A percentile compares a stretch with the other conserved stretches of the same genome.
These are phyloP conservation scores for Corapipo altera DNA, from an alignment of 2,113 vertebrate species.

Conservation along the genomic window DNA sequence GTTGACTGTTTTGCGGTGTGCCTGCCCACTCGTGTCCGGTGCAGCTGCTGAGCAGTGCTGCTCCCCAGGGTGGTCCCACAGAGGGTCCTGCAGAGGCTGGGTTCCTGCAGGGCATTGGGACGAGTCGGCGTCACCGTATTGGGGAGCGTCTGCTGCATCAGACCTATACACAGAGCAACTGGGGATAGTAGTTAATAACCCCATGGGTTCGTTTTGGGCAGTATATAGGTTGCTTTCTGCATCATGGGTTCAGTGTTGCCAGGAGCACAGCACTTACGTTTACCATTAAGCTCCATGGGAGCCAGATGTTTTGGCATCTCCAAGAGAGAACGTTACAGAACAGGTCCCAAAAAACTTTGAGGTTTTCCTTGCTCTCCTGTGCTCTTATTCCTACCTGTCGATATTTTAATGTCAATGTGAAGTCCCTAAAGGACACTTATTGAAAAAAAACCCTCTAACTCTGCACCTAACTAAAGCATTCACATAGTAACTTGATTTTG, in stretches of 20 bases:
- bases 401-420: background rate
- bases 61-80: background rate
- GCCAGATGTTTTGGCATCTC: background rate
- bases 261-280: background rate
- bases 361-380: background rate
- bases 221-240: background rate
- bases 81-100: background rate
- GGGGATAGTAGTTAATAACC: background rate
- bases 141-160: background rate
- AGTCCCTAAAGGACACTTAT: background rate
- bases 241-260: background rate
- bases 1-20: background rate
- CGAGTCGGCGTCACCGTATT: background rate
- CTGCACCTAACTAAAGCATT: background rate
- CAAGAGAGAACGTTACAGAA: background rate
- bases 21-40: background rate
- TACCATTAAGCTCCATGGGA: background rate
- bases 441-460: background rate
- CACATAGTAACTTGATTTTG: background rate
- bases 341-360: background rate
- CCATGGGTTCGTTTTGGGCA: rapidly evolving
- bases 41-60: background rate
- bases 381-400: background rate
- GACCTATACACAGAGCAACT: background rate
- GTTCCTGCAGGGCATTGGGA: background rate